Evolutionary conservation across 2,113 vertebrate genomes (phyloP).

Genomic region (Crotalus tigris): DNA sequence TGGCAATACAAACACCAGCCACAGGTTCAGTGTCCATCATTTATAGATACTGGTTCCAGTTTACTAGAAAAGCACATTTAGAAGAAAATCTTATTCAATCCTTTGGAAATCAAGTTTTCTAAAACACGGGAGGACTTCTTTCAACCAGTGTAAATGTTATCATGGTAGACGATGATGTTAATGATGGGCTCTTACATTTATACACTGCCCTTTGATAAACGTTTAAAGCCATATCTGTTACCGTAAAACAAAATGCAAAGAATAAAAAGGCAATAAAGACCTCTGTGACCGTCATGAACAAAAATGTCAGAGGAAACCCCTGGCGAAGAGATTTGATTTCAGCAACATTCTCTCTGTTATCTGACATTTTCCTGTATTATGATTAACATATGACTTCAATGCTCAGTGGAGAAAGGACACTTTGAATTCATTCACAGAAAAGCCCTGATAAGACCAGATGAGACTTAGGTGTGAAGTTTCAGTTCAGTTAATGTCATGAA

Average conservation of each 20-base stretch:
- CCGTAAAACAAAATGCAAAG: neutral
- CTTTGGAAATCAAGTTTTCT: neutral
- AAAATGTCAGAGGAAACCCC: neutral
- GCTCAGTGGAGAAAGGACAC: neutral
- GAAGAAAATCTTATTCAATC: neutral
- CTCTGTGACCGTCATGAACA: neutral
- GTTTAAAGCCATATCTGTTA: neutral
- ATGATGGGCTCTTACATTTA: neutral
- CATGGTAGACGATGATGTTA: neutral
- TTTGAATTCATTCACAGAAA: neutral
- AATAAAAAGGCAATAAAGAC: neutral
- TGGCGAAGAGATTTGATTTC: neutral
- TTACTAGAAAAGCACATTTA: neutral
- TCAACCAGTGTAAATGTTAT: neutral
- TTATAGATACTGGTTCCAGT: neutral
- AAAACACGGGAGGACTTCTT: neutral
- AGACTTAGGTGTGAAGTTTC: neutral
- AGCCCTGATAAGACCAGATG: neutral
- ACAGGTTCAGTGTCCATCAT: neutral
- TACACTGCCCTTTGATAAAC: neutral
- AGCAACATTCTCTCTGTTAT: neutral
- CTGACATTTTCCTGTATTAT: neutral
- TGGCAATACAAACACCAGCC: neutral
- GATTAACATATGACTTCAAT: neutral
- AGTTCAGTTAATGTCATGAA: neutral